Percentiles rank a stretch among this genome's conserved stretches.
Evolutionary conservation across 2,888 invertebrate species (phyloP).

Genomic region (Drosophila antonietae): DNA sequence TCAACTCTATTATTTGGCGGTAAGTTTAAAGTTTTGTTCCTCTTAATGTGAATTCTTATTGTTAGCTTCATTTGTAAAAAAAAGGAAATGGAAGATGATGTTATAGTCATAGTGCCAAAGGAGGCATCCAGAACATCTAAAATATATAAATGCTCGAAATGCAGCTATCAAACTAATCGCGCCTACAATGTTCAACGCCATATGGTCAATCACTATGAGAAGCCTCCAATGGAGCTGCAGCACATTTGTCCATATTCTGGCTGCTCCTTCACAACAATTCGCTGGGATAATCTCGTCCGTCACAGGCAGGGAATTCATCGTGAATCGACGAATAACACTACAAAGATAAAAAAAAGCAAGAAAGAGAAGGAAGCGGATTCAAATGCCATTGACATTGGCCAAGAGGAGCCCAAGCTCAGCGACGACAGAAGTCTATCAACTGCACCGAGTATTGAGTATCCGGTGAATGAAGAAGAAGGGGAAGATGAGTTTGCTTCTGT

Average conservation of each 20-base stretch:
- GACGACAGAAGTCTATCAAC: background rate
- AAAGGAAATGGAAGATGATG: slow-evolving; percentile 30
- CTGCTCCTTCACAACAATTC: slow-evolving; percentile 41
- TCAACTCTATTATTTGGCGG: slow-evolving; percentile 1
- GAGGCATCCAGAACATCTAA: slow-evolving; percentile 8
- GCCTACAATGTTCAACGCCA: slow-evolving; percentile 49
- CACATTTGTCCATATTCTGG: slow-evolving; percentile 30
- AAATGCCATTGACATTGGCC: background rate
- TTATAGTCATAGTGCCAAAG: slow-evolving; percentile 15
- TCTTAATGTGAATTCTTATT: background rate
- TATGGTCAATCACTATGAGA: slow-evolving; percentile 33
- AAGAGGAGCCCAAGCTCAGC: background rate
- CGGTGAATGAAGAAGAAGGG: background rate
- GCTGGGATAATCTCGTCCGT: slow-evolving; percentile 45
- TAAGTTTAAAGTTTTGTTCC: background rate
- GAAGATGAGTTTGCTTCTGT: background rate
- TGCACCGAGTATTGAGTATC: background rate
- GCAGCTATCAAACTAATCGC: slow-evolving; percentile 44
- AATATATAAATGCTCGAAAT: slow-evolving; percentile 33
- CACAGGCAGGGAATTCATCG: slow-evolving; percentile 35
- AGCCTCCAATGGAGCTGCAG: slow-evolving; percentile 47
- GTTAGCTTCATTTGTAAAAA: background rate
- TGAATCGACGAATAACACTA: background rate
- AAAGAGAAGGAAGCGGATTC: no score
- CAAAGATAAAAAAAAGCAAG: background rate